Percentiles rank a stretch among this genome's conserved stretches.
Conservation (phyloP, 2,888 invertebrate genomes). For the Sarcophaga caerulescens region DNA sequence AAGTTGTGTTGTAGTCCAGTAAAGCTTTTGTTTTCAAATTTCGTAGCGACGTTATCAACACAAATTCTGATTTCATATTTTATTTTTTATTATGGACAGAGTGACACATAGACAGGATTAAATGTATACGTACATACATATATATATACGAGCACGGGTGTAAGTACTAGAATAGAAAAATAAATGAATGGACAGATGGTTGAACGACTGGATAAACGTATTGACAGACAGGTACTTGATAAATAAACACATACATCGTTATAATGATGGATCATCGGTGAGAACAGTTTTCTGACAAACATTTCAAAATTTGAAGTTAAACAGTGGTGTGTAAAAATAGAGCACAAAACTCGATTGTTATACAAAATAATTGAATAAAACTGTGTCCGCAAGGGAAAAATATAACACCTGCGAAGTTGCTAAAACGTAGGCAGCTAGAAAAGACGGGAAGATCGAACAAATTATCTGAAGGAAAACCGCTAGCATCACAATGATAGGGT, state of each 20-base stretch:
- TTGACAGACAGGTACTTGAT: conserved; percentile 17
- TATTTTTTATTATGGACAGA: background rate
- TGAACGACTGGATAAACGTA: background rate
- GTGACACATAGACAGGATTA: background rate
- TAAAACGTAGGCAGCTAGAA: no score
- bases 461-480: no score
- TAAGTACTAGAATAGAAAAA: no score
- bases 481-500: no score
- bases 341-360: no score
- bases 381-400: no score
- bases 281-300: background rate
- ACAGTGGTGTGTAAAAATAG: background rate
- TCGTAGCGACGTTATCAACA: background rate
- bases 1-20: background rate
- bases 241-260: conserved; percentile 5
- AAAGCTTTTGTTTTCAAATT: background rate
- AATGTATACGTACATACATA: background rate
- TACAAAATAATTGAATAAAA: no score
- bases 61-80: background rate
- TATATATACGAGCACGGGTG: background rate
- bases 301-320: background rate
- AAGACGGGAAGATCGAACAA: no score
- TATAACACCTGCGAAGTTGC: no score
- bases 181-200: background rate
- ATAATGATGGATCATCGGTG: conserved; percentile 25